Base-by-base conservation (phyloP, 2,113 vertebrate species). In the Tachysurus vachellii region DNA sequence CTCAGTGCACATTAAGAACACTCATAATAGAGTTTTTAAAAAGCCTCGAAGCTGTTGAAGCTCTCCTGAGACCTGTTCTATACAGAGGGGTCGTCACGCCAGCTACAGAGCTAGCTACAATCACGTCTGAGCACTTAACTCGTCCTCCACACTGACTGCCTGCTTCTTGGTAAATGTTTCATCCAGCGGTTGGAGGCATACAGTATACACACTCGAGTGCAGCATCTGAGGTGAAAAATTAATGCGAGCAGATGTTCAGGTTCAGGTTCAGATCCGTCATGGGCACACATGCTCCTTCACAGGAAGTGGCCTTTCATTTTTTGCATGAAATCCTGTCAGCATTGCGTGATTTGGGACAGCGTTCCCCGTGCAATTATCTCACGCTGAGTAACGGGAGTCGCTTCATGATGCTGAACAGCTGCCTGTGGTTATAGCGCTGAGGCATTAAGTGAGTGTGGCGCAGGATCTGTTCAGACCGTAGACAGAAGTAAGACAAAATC, bases 211-310 rank as follows among this genome's bases (percentile, higher is more conserved):
- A 90, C 91, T 88, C 71, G 91, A 91, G 90, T 47, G 90, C 59
- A 86, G 85, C 91, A 80, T 91, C 89, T 21, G 56, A 89, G 81
- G 93, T 94, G 88, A 93, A 94, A 94, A 81, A 95, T 94, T 80
- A 71, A 95, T 93, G 76, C 79, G 13, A 79, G 90, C 94, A 94
- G 93, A 94, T 95, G 94, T 94, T 90, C 91, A 50, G 21, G 11
- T 26, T 75, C 44, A 47, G 28, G 2, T 64, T 28, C 5, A 9
- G 47, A 50, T 10, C 36, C 9, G 3, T 42, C 31, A 44, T 6
- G 70, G 4, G 90, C 88, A 88, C 83, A 61, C 73, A 86, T 42
- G 19, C 57, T 23, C 50, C 70, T 70, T 79, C n/a, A 62, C 62
- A 86, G n/a, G 56, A 53, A 61, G 54, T 53, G 23, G 31, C 87